A percentile compares a stretch with the other conserved stretches of the same genome.
phyloP scores from a whole-genome alignment of 2,113 vertebrate species.

The Pomatostomus ruficeps region DNA sequence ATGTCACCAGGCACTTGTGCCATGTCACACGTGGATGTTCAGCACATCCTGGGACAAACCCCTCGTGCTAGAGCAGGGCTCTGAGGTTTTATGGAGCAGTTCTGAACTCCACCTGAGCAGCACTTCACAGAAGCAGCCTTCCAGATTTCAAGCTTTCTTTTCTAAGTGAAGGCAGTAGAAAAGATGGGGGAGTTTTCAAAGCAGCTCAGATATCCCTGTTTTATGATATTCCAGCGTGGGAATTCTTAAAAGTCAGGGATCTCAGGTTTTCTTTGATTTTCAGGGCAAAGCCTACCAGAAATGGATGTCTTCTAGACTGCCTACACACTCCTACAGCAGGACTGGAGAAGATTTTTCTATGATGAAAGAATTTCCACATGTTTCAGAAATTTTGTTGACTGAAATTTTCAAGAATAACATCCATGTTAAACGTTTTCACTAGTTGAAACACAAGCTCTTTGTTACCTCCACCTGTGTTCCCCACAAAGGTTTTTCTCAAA shows the following conservation, averaged over 20 bases:
- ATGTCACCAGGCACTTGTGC: not conserved
- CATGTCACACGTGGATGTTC: not conserved
- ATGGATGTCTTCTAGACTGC: not conserved
- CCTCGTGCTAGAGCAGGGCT: not conserved
- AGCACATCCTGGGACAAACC: not conserved
- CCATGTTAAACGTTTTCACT: not conserved
- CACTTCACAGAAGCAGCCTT: not conserved
- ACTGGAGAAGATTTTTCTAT: not conserved
- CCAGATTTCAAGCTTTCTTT: not conserved
- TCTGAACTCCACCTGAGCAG: not conserved
- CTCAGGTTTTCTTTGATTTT: not conserved
- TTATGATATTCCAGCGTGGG: not conserved
- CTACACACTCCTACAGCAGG: not conserved
- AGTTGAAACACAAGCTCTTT: not conserved
- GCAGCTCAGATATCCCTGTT: not conserved
- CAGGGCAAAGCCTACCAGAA: not conserved
- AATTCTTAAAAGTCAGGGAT: slow-evolving; percentile 4
- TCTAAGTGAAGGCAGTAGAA: not conserved
- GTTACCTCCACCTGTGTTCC: not conserved
- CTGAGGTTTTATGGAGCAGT: not conserved
- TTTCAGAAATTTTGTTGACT: not conserved
- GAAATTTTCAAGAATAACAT: not conserved
- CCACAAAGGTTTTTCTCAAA: not conserved
- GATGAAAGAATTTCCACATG: not conserved
- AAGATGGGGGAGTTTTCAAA: not conserved